Evolutionary conservation across 1,140 invertebrate species (phyloP), one percentile per base, ranked within the genome.

Genomic region (Andricus grossulariae): DNA sequence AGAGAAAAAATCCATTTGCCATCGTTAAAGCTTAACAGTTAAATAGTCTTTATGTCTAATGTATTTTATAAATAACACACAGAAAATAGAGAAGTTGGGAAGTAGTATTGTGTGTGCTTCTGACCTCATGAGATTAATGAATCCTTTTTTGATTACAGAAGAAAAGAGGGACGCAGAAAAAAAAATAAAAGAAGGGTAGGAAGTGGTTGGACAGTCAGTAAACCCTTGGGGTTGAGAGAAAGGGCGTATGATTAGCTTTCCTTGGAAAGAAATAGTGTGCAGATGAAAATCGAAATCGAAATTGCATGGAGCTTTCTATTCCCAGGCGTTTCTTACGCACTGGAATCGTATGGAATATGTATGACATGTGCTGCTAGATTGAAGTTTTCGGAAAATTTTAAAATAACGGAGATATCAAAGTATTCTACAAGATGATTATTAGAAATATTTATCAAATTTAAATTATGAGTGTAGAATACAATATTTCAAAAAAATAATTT

Each of bases 331-430:
- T 74, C 39, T 66, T 51, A 45, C 3, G 49, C 52, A n/a, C 66
- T 57, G 57, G 39, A 80, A 82, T 70, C 32, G 57, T 78, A 84
- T 82, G 74, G 76, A 82, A 84, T 84, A 84, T 84, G 82, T 82
- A 84, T 83, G 80, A 84, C 52, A 72, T 76, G 10, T 39, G 72
- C 16, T 52, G 50, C 16, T 6, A n/a, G 18, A n/a, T 8, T 54
- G 8, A 10, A 54, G 18, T 19, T 54, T 8, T 19, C 18, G 25
- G 25, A 5, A 32, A 5, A 32, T 32, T 32, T 32, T 32, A 3
- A 5, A 32, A 32, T 32, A 3, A 32, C 25, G 5, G 25, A 32
- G 25, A 32, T 5, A 32, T 5, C 25, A 0, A 32, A 32, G 25
- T 32, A 32, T 32, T 32, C 4, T 5, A 32, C 25, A 32, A 32